Conservation (phyloP, 2,888 invertebrate species). For the Gari tellinella region DNA sequence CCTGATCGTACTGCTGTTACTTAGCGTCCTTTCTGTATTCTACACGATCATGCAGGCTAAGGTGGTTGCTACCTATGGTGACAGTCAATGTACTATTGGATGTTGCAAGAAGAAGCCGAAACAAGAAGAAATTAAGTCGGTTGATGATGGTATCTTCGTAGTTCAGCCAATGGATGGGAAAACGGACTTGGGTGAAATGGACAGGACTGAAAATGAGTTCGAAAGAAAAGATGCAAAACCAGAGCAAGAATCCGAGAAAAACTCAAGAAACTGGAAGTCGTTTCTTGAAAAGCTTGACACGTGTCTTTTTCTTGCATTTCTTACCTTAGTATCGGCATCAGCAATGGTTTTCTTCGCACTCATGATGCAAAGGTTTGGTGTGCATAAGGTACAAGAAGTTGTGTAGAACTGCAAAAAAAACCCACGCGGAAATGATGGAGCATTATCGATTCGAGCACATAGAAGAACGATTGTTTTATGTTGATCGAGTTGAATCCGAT, state of each 20-base stretch:
- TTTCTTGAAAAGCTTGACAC: slow-evolving; percentile 47
- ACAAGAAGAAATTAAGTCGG: background rate
- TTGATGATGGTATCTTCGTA: background rate
- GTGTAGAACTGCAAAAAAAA: too few species aligned
- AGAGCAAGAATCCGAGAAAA: slow-evolving; percentile 17
- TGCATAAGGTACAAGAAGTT: slow-evolving; percentile 6
- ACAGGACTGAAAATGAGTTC: background rate
- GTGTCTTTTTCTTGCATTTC: slow-evolving; percentile 35
- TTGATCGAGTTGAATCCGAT: too few species aligned
- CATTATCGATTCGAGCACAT: too few species aligned
- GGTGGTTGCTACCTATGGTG: slow-evolving; percentile 39
- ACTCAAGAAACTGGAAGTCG: slow-evolving; percentile 36
- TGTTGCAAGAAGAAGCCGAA: slow-evolving; percentile 1
- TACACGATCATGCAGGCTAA: slow-evolving; percentile 57
- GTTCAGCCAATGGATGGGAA: background rate
- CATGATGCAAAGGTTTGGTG: slow-evolving; percentile 38
- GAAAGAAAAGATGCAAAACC: slow-evolving; percentile 9
- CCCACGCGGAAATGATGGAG: too few species aligned
- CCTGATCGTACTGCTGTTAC: slow-evolving; percentile 47
- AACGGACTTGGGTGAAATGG: background rate
- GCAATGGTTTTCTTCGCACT: slow-evolving; percentile 43
- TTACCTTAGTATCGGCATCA: slow-evolving; percentile 27
- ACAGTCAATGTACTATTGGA: slow-evolving; percentile 33
- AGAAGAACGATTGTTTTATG: too few species aligned
- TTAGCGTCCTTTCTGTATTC: slow-evolving; percentile 53